These are phyloP conservation scores for Asbolus verrucosus DNA, from an alignment of 1,140 invertebrate species.

Conservation along the genomic window DNA sequence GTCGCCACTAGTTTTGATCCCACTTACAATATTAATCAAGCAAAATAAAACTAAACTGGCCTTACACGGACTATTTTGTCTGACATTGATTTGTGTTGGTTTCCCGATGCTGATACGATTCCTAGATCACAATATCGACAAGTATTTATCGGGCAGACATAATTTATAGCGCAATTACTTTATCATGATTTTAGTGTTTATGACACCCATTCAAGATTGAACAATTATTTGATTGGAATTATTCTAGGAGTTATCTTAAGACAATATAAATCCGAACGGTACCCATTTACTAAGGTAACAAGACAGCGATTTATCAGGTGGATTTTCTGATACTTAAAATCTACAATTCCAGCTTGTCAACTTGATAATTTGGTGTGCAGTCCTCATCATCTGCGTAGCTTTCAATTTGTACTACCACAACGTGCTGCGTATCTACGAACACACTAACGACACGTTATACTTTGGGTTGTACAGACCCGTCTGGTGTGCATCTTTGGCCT, in stretches of 20 bases:
- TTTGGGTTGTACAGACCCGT: slow-evolving; percentile 52
- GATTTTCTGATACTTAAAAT: no score
- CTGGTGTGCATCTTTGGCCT: slow-evolving; percentile 55
- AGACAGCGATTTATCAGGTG: no score
- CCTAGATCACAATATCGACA: slow-evolving; percentile 42
- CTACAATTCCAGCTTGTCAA: slow-evolving; percentile 48
- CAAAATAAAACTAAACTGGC: slow-evolving; percentile 43
- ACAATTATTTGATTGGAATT: slow-evolving; percentile 56
- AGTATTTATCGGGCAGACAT: slow-evolving; percentile 47
- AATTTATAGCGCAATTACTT: slow-evolving; percentile 22
- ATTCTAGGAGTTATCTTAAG: slow-evolving; percentile 50
- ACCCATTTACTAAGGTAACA: slow-evolving; percentile 49
- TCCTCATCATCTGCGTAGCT: slow-evolving; percentile 40
- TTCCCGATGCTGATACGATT: slow-evolving; percentile 52
- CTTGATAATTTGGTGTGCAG: slow-evolving; percentile 49
- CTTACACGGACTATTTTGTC: slow-evolving; percentile 28
- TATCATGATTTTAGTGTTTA: slow-evolving; percentile 48
- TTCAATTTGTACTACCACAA: slow-evolving; percentile 46
- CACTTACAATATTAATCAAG: slow-evolving; percentile 52
- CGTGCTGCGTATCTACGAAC: slow-evolving; percentile 32
- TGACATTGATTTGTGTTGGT: slow-evolving; percentile 54
- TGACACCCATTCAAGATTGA: slow-evolving; percentile 56
- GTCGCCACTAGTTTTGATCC: slow-evolving; percentile 68
- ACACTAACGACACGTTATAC: slow-evolving; percentile 42
- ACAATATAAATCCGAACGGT: slow-evolving; percentile 45